Evolutionary conservation across 2,888 invertebrate species (phyloP).

Genomic region (Bruchidius siliquastri): DNA sequence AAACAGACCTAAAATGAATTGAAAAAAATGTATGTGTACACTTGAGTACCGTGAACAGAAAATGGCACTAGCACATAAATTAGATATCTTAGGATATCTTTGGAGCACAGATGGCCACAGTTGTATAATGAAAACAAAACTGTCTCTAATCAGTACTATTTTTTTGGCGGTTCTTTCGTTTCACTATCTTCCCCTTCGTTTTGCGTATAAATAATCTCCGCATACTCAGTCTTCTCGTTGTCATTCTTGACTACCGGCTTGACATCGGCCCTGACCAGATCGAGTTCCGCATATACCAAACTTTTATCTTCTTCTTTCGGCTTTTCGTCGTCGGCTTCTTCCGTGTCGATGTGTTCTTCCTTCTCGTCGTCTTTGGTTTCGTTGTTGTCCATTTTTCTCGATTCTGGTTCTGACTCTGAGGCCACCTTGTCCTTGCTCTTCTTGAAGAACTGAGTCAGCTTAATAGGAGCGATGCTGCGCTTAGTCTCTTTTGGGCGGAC

Average conservation of each 20-base stretch:
- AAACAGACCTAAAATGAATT: not conserved
- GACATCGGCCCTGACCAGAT: conserved; percentile 51
- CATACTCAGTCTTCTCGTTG: conserved; percentile 67
- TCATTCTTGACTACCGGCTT: conserved; percentile 46
- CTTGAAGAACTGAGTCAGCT: conserved; percentile 37
- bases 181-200: conserved; percentile 13
- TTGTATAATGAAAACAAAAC: not conserved
- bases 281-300: conserved; percentile 70
- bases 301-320: conserved; percentile 36
- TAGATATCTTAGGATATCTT: not conserved
- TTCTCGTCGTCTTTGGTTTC: conserved; percentile 9
- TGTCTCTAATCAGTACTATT: not conserved
- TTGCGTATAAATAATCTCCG: conserved; percentile 72
- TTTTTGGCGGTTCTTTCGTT: conserved; percentile 4
- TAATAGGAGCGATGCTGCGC: conserved; percentile 27
- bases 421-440: conserved; percentile 33
- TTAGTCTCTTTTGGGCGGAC: conserved; percentile 37
- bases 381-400: not conserved
- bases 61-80: not conserved
- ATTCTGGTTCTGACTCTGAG: conserved; percentile 24
- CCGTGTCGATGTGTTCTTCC: conserved; percentile 9
- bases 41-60: not conserved
- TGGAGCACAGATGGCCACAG: not conserved
- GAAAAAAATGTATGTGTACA: not conserved
- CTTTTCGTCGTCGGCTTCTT: conserved; percentile 5